Evolutionary conservation across 2,113 vertebrate genomes (phyloP).

Genomic region (Engraulis encrasicolus): DNA sequence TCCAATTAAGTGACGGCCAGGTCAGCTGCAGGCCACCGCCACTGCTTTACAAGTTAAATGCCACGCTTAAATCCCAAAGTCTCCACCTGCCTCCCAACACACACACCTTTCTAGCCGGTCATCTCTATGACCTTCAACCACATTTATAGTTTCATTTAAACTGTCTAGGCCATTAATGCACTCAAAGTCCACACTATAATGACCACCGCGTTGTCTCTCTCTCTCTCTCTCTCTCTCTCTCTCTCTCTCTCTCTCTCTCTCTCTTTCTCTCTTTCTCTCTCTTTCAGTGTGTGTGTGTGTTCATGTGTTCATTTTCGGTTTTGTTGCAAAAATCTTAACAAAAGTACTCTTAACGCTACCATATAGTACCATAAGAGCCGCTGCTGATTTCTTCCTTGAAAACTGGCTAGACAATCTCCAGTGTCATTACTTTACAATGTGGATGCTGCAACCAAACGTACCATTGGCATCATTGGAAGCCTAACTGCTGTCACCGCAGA

Average conservation of each 20-base stretch:
- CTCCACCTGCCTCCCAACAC: not conserved
- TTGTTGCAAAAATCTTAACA: not conserved
- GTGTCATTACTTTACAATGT: not conserved
- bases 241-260: no score
- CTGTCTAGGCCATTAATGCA: constrained; percentile 65
- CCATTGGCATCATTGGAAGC: not conserved
- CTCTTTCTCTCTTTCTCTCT: no score
- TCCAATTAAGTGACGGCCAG: constrained; percentile 76
- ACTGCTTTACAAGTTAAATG: constrained; percentile 80
- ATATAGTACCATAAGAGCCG: not conserved
- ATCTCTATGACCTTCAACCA: constrained; percentile 71
- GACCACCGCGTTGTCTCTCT: not conserved
- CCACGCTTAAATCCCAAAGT: constrained; percentile 70
- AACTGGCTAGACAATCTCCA: not conserved
- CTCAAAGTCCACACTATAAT: constrained; percentile 30
- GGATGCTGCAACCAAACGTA: not conserved
- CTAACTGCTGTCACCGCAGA: not conserved
- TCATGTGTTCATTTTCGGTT: no score
- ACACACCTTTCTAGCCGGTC: constrained; percentile 46
- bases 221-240: no score
- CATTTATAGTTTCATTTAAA: constrained; percentile 72
- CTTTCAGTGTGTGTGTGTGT: no score
- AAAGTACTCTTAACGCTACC: no score
- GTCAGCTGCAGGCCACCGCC: constrained; percentile 75
- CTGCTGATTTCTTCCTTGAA: not conserved